Percentiles rank a stretch among this genome's conserved stretches.
phyloP scores from a whole-genome alignment of 2,113 vertebrate genomes.

The Proteles cristata region DNA sequence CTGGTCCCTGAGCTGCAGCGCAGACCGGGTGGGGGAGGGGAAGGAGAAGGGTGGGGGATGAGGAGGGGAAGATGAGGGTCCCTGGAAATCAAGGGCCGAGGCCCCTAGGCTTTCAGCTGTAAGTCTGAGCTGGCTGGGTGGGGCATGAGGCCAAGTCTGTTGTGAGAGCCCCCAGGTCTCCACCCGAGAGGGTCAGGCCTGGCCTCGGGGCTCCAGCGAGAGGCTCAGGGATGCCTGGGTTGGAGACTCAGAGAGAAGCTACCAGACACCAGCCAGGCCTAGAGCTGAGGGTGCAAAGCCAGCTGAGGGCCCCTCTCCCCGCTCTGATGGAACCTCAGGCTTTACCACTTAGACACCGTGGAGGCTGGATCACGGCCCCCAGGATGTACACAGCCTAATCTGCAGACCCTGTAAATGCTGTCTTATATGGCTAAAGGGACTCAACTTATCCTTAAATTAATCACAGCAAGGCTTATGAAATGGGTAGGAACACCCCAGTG shows the following conservation, averaged over 20 bases:
- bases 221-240: not conserved
- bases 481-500: not conserved
- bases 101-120: not conserved
- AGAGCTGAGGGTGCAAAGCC: not conserved
- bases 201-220: not conserved
- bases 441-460: not conserved
- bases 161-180: not conserved
- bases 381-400: not conserved
- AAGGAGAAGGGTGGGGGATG: not conserved
- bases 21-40: not conserved
- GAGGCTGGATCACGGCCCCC: not conserved
- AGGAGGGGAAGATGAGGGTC: not conserved
- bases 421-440: not conserved
- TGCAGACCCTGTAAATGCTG: not conserved
- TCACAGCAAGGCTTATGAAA: not conserved
- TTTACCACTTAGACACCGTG: not conserved
- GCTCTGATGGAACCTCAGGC: not conserved
- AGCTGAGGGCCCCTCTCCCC: not conserved
- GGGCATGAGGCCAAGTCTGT: fast-evolving
- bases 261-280: not conserved
- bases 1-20: not conserved
- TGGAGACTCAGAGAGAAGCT: not conserved
- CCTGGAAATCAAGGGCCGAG: not conserved
- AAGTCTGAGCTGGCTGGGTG: not conserved
- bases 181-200: not conserved